phyloP scores from a whole-genome alignment of 2,888 invertebrate species.

The Cosmopolites sordidus region DNA sequence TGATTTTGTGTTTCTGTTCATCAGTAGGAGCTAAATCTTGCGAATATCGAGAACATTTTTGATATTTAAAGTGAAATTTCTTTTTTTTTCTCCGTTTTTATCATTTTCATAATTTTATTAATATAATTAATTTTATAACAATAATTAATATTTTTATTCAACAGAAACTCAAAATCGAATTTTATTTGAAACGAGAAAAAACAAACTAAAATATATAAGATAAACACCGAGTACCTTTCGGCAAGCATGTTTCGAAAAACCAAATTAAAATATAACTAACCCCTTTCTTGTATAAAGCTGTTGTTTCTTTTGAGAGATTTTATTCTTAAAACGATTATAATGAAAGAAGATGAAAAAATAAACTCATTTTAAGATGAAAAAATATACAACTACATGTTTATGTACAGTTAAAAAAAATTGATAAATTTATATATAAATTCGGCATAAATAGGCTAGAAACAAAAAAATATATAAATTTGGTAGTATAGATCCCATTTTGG shows the following conservation, averaged over 20 bases:
- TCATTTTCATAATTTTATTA: neutral
- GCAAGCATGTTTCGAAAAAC: slow-evolving; percentile 32
- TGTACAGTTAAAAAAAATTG: slow-evolving; percentile 41
- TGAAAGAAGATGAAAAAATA: slow-evolving; percentile 25
- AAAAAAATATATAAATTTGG: no score
- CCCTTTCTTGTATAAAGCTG: slow-evolving; percentile 46
- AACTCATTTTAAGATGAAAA: slow-evolving; percentile 33
- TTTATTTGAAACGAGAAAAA: neutral
- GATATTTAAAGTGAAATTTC: no score
- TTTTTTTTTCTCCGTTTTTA: no score
- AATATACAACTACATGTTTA: slow-evolving; percentile 31
- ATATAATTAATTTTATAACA: neutral
- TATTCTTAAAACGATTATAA: slow-evolving; percentile 43
- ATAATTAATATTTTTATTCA: no score
- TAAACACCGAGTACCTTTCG: slow-evolving; percentile 39
- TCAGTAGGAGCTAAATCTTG: no score
- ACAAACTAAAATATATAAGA: no score
- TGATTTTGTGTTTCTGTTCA: no score
- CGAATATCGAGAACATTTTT: no score
- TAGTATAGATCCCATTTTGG: no score
- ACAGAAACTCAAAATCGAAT: neutral
- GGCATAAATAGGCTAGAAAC: no score
- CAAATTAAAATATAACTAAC: slow-evolving; percentile 36
- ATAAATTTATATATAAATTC: slow-evolving; percentile 36
- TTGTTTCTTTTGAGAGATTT: slow-evolving; percentile 44